phyloP scores from a whole-genome alignment of 2,888 invertebrate genomes.

The Hypomecis punctinalis region DNA sequence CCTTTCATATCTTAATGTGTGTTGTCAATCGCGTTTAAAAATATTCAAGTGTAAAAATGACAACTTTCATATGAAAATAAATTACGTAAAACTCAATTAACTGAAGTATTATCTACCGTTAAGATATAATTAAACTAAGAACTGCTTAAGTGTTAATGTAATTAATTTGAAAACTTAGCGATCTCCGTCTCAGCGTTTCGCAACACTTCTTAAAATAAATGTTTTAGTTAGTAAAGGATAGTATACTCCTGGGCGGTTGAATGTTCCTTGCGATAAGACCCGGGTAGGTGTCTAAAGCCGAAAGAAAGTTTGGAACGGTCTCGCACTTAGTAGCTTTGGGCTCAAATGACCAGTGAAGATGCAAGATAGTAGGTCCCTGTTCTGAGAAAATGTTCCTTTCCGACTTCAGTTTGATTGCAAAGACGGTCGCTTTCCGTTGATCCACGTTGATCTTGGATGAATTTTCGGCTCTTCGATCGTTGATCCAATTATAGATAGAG shows the following conservation, averaged over 20 bases:
- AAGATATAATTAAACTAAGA: conserved; percentile 2
- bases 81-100: neutral
- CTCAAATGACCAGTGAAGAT: neutral
- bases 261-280: conserved; percentile 23
- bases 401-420: neutral
- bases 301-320: conserved; percentile 4
- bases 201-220: conserved; percentile 30
- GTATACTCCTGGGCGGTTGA: conserved; percentile 25
- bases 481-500: neutral
- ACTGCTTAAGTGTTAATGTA: conserved; percentile 31
- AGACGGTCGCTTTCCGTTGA: conserved; percentile 6
- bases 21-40: too few species aligned
- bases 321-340: conserved; percentile 5
- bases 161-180: conserved; percentile 32
- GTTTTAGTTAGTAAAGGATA: conserved; percentile 22
- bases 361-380: conserved; percentile 3
- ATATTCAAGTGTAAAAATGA: too few species aligned
- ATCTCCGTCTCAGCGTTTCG: conserved; percentile 6
- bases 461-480: neutral
- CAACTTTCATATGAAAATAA: too few species aligned
- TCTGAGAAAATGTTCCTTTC: neutral
- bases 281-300: conserved; percentile 11
- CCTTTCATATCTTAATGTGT: too few species aligned
- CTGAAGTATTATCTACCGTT: neutral
- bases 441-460: conserved; percentile 7